A percentile compares a stretch with the other conserved stretches of the same genome.
Evolutionary conservation across 2,888 invertebrate genomes (phyloP).

Genomic region (Rosalia funebris): DNA sequence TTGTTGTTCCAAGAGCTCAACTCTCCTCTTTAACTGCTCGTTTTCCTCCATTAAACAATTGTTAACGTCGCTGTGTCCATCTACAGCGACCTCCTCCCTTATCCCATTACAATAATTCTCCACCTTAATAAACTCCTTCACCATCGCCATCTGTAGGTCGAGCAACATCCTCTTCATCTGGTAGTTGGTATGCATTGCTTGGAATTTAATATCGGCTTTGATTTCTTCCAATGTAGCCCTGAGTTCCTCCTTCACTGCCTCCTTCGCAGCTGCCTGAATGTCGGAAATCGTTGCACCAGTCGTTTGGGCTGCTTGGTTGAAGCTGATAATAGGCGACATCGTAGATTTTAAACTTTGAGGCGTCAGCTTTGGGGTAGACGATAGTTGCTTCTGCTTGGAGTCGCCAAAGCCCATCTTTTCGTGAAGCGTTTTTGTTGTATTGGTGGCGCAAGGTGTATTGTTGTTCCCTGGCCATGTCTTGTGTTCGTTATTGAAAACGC

Average conservation of each 20-base stretch:
- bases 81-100: constrained; percentile 44
- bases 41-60: constrained; percentile 65
- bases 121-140: constrained; percentile 57
- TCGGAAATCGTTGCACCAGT: constrained; percentile 20
- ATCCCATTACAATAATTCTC: constrained; percentile 50
- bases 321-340: constrained; percentile 34
- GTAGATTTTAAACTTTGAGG: constrained; percentile 16
- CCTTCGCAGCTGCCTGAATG: constrained; percentile 31
- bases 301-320: neutral
- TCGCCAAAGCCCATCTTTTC: constrained; percentile 29
- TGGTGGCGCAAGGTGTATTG: constrained; percentile 25
- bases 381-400: constrained; percentile 33
- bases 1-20: constrained; percentile 63
- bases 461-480: constrained; percentile 20
- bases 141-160: constrained; percentile 55
- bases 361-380: constrained; percentile 41
- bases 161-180: constrained; percentile 53
- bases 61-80: constrained; percentile 54
- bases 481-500: constrained; percentile 11
- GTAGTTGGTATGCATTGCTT: constrained; percentile 46
- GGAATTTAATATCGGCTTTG: constrained; percentile 48
- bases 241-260: constrained; percentile 46
- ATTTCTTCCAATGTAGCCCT: constrained; percentile 45
- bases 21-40: constrained; percentile 65
- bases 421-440: constrained; percentile 22